Percentiles rank a stretch among this genome's conserved stretches.
Conservation (phyloP, 1,140 invertebrate genomes). For the Drosophila oshimai region DNA sequence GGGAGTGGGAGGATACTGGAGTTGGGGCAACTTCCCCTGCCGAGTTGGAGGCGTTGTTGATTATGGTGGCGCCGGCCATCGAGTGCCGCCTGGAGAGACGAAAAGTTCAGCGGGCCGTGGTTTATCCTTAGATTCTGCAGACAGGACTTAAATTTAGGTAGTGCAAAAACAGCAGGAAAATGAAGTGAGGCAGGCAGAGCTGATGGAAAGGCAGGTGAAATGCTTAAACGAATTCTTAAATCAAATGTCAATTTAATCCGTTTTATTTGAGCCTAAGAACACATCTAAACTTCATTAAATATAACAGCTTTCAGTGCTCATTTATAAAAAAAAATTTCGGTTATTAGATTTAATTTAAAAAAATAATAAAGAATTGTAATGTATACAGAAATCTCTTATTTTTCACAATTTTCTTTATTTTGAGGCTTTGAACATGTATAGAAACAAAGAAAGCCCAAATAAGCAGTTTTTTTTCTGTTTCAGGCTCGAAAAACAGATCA, state of each 20-base stretch:
- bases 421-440: too few species aligned
- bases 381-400: too few species aligned
- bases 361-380: too few species aligned
- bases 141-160: conserved; percentile 1
- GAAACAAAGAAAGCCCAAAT: too few species aligned
- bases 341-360: too few species aligned
- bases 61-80: conserved; percentile 73
- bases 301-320: too few species aligned
- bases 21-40: neutral
- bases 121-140: conserved; percentile 19
- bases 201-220: neutral
- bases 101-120: conserved; percentile 25
- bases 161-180: neutral
- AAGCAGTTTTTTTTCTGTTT: too few species aligned
- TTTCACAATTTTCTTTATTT: too few species aligned
- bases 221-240: neutral
- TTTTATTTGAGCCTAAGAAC: neutral
- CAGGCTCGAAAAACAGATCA: too few species aligned
- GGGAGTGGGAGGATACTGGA: neutral
- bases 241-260: neutral
- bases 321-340: too few species aligned
- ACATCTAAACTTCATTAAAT: neutral
- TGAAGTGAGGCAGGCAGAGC: neutral
- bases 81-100: conserved; percentile 42
- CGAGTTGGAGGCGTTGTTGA: conserved; percentile 53